Conservation (phyloP, 2,797 vertebrate species). For the Acipenser ruthenus region DNA sequence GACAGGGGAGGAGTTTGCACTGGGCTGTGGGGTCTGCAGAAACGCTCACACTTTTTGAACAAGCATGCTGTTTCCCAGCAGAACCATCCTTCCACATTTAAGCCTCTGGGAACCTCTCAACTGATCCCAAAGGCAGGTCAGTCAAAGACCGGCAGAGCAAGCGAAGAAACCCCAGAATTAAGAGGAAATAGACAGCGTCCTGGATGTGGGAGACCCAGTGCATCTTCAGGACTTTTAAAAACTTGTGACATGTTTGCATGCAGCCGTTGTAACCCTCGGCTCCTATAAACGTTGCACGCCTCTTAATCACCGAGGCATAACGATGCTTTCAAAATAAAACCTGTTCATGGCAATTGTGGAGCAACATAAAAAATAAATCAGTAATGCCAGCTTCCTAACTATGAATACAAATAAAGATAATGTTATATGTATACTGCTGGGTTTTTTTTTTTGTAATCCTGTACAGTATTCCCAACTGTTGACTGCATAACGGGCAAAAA, state of each 20-base stretch:
- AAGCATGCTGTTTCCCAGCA: conserved; percentile 24
- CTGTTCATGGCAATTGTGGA: conserved; percentile 50
- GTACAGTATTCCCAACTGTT: conserved; percentile 86
- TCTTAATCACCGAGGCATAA: conserved; percentile 75
- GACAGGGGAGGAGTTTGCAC: conserved; percentile 95
- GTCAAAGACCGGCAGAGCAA: conserved; percentile 30
- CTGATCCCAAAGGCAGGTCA: background rate
- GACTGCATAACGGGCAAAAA: conserved; percentile 78
- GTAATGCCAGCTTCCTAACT: conserved; percentile 80
- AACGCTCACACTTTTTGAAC: conserved; percentile 97
- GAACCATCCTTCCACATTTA: conserved; percentile 8
- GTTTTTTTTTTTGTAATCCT: conserved; percentile 79
- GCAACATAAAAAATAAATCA: conserved; percentile 51
- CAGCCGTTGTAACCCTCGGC: conserved; percentile 86
- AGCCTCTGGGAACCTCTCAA: conserved; percentile 17
- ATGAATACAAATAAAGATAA: conserved; percentile 66
- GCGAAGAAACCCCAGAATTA: conserved; percentile 14
- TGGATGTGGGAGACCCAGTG: conserved; percentile 25
- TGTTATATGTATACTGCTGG: conserved; percentile 86
- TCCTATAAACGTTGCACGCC: conserved; percentile 82
- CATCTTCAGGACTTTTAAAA: conserved; percentile 40
- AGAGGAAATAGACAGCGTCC: conserved; percentile 13
- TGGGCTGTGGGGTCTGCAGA: conserved; percentile 97
- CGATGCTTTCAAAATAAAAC: conserved; percentile 48
- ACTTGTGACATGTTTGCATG: conserved; percentile 97